Conservation (phyloP, 2,797 vertebrate genomes). For the Falco peregrinus region DNA sequence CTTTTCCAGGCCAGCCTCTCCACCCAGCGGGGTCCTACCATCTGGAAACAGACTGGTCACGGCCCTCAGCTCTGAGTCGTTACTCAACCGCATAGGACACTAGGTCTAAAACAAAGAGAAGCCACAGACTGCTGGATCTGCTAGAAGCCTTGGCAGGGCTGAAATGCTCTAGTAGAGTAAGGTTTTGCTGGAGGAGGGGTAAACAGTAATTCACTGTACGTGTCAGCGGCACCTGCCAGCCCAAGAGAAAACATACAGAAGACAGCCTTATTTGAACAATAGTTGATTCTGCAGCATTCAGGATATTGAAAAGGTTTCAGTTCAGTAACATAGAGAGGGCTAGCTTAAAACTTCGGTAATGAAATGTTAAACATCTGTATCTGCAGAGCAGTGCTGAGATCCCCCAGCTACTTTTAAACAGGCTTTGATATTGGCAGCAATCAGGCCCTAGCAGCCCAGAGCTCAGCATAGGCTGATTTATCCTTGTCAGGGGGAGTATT, state of each 20-base stretch:
- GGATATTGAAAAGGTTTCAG: background rate
- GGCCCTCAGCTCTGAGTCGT: background rate
- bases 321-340: background rate
- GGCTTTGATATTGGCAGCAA: conserved; percentile 23
- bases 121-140: background rate
- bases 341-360: background rate
- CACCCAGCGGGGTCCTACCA: rapidly evolving
- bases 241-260: background rate
- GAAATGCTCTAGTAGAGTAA: background rate
- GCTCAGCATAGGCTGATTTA: conserved; percentile 33
- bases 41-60: background rate
- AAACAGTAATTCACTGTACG: background rate
- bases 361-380: conserved; percentile 34
- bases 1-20: background rate
- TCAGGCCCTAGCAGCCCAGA: background rate
- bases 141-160: background rate
- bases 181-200: background rate
- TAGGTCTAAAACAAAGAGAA: background rate
- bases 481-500: conserved; percentile 53
- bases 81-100: background rate
- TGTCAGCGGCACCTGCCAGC: background rate
- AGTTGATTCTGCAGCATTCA: background rate
- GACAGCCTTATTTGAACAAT: background rate
- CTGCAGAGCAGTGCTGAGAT: background rate
- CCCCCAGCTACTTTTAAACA: conserved; percentile 37